Base-by-base conservation (phyloP, 2,888 invertebrate genomes). In the Ligdia adustata region DNA sequence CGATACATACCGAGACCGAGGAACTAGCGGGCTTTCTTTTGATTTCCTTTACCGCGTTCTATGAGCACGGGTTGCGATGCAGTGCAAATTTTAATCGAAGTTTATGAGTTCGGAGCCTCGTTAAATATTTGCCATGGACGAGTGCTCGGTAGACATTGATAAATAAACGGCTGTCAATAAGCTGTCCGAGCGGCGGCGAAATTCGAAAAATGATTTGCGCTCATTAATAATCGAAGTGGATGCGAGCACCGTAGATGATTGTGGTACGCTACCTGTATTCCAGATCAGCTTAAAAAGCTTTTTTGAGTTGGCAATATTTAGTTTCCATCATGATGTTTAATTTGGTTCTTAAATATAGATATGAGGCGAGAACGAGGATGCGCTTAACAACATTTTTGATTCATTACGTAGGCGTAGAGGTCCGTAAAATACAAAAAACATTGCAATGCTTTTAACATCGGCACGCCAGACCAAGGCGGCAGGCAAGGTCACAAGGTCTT, bases 221-320 rank as follows among this genome's bases (percentile, higher is more conserved):
- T 77, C 83, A 84, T 86, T 82, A 83, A 86, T 84, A 85, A 82
- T 79, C 70, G 74, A 78, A 76, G 75, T 82, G 74, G 72, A 77
- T 75, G 67, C 78, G 69, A 72, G 74, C 69, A 67, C 67, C 72
- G 64, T 61, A 81, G 79, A 82, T 82, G 64, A 65, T 64, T 57
- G 52, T 68, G 80, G 79, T 79, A 76, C 55, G 84, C 84, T 84
- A 86, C 85, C 82, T 82, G 84, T 82, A 76, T 83, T 83, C 58
- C 63, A 70, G 75, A 76, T 78, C 9, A 31, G 18, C 22, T 22
- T 22, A 15, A 40, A 7, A 9, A 28, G 13, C 12, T 12, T 3
- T 6, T 28, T 29, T n/a, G n/a, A n/a, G n/a, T n/a, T n/a, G n/a
- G n/a, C 1, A 22, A 7, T 22, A 22, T 6, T n/a, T n/a, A 22